Conservation (phyloP, 2,797 vertebrate species). For the Melanotaenia pygmaea region DNA sequence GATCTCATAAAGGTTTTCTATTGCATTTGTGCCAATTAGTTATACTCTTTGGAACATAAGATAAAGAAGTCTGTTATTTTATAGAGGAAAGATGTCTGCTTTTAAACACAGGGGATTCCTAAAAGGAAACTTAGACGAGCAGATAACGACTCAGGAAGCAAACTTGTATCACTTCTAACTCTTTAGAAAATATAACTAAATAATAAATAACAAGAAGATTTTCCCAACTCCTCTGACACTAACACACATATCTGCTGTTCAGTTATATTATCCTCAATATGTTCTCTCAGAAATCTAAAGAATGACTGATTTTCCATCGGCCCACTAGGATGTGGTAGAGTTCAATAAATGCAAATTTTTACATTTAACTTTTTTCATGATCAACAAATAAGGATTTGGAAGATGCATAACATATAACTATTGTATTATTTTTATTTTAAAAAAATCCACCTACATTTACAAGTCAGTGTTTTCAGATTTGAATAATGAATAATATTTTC, state of each 20-base stretch:
- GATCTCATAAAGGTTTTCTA: constrained; percentile 10
- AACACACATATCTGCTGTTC: not conserved
- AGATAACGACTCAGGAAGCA: not conserved
- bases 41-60: not conserved
- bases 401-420: not conserved
- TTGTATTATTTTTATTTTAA: not conserved
- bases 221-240: not conserved
- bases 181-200: not conserved
- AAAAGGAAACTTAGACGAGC: not conserved
- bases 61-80: not conserved
- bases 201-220: constrained; percentile 6
- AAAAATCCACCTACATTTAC: not conserved
- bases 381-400: not conserved
- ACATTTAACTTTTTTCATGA: fast-evolving
- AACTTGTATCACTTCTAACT: not conserved
- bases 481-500: not conserved
- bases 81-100: not conserved
- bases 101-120: constrained; percentile 4
- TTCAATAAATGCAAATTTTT: constrained; percentile 14
- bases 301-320: constrained; percentile 3
- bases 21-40: constrained; percentile 17
- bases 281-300: not conserved
- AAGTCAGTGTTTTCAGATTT: not conserved
- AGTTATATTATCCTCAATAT: not conserved
- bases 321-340: constrained; percentile 63